A percentile compares a stretch with the other conserved stretches of the same genome.
Evolutionary conservation across 2,888 invertebrate genomes (phyloP).

Genomic region (Nebria salina): DNA sequence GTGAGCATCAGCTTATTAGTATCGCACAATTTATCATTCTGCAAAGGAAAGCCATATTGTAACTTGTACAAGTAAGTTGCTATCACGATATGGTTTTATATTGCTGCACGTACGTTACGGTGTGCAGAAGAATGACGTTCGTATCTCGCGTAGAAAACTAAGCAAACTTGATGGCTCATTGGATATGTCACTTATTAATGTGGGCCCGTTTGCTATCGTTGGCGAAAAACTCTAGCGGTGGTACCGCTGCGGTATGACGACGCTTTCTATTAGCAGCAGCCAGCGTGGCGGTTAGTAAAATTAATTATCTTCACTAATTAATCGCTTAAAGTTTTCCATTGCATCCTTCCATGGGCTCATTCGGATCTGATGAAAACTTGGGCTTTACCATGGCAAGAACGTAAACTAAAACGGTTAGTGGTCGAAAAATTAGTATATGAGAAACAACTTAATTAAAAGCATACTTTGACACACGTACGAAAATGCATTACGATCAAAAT

Average conservation of each 20-base stretch:
- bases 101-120: neutral
- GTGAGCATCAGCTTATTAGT: conserved; percentile 39
- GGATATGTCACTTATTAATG: conserved; percentile 43
- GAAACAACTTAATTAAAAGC: neutral
- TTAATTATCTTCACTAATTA: conserved; percentile 50
- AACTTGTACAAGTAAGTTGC: too few species aligned
- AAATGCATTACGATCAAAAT: too few species aligned
- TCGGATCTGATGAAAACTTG: conserved; percentile 29
- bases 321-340: conserved; percentile 50
- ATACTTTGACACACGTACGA: neutral
- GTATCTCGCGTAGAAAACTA: conserved; percentile 7
- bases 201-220: conserved; percentile 36
- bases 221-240: conserved; percentile 35
- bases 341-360: conserved; percentile 41
- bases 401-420: neutral
- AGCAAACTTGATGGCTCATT: conserved; percentile 6
- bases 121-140: conserved; percentile 16
- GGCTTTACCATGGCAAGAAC: conserved; percentile 8
- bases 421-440: neutral
- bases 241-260: conserved; percentile 17
- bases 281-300: conserved; percentile 47
- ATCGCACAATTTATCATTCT: conserved; percentile 45
- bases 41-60: conserved; percentile 24
- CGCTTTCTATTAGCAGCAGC: conserved; percentile 35
- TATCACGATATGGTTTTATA: too few species aligned